Evolutionary conservation across 2,797 vertebrate genomes (phyloP).

Genomic region (Acropternis orthonyx): DNA sequence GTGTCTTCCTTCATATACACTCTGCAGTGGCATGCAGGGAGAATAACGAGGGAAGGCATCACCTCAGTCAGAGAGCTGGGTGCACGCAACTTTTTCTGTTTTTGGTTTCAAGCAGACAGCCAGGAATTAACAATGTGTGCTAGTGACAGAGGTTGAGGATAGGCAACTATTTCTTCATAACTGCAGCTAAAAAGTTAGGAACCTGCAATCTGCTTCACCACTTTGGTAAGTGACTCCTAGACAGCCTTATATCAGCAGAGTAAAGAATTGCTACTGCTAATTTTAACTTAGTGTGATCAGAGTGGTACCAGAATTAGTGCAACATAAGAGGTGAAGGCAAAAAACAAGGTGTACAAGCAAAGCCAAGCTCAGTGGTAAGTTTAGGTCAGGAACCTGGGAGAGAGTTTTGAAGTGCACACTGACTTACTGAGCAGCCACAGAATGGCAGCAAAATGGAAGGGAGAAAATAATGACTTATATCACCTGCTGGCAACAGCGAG

Average conservation of each 20-base stretch:
- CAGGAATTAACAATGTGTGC: not conserved
- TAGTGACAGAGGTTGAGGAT: not conserved
- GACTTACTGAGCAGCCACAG: not conserved
- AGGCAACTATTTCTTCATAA: not conserved
- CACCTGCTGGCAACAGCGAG: not conserved
- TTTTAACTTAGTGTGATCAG: not conserved
- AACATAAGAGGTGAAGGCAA: not conserved
- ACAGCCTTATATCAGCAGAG: not conserved
- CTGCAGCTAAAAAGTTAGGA: not conserved
- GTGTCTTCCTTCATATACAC: not conserved
- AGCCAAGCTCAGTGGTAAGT: not conserved
- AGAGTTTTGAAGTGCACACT: not conserved
- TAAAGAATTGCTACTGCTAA: not conserved
- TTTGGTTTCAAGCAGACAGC: not conserved
- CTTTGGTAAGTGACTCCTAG: not conserved
- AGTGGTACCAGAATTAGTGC: not conserved
- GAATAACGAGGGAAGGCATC: not conserved
- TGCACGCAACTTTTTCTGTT: not conserved
- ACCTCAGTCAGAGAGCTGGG: not conserved
- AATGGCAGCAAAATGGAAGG: not conserved
- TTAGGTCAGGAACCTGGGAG: not conserved
- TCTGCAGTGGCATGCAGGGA: not conserved
- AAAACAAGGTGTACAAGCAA: not conserved
- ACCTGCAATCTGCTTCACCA: not conserved
- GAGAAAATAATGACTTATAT: not conserved